phyloP scores from a whole-genome alignment of 2,113 vertebrate genomes.

The Cranoglanis bouderius region DNA sequence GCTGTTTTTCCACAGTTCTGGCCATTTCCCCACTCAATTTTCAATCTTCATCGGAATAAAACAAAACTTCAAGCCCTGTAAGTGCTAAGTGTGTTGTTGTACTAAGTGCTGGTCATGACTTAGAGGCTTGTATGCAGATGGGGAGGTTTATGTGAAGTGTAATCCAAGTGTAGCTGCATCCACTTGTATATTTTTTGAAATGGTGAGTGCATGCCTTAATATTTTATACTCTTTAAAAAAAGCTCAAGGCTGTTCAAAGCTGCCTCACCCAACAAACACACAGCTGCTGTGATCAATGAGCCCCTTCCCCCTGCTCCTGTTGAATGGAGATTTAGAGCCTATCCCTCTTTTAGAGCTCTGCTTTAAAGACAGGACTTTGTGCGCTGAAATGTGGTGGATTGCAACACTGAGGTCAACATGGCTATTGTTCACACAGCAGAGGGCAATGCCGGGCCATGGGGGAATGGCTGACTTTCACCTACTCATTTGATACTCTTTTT shows the following conservation, averaged over 20 bases:
- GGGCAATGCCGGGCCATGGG: conserved; percentile 6
- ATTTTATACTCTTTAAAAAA: conserved; percentile 28
- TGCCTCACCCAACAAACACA: conserved; percentile 37
- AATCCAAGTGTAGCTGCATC: not conserved
- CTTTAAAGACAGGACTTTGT: conserved; percentile 46
- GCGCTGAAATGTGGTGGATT: conserved; percentile 50
- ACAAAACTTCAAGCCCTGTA: not conserved
- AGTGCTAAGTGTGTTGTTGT: conserved; percentile 14
- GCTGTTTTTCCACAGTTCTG: not conserved
- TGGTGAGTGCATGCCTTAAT: not conserved
- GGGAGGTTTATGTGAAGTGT: conserved; percentile 28
- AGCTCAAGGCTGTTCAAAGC: conserved; percentile 42
- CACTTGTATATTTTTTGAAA: not conserved
- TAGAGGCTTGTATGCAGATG: conserved; percentile 47
- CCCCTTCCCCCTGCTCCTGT: conserved; percentile 49
- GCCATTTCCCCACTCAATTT: conserved; percentile 10
- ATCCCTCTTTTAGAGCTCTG: conserved; percentile 45
- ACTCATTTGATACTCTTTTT: conserved; percentile 34
- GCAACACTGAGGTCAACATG: conserved; percentile 36
- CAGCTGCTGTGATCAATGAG: conserved; percentile 61
- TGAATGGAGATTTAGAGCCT: conserved; percentile 45
- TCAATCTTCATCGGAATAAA: not conserved
- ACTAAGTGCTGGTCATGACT: conserved; percentile 43
- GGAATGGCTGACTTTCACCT: conserved; percentile 50
- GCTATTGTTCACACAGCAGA: not conserved